Percentiles rank a stretch among this genome's conserved stretches.
Conservation (phyloP, 1,140 invertebrate species). For the Panagrolaimus sp. region DNA sequence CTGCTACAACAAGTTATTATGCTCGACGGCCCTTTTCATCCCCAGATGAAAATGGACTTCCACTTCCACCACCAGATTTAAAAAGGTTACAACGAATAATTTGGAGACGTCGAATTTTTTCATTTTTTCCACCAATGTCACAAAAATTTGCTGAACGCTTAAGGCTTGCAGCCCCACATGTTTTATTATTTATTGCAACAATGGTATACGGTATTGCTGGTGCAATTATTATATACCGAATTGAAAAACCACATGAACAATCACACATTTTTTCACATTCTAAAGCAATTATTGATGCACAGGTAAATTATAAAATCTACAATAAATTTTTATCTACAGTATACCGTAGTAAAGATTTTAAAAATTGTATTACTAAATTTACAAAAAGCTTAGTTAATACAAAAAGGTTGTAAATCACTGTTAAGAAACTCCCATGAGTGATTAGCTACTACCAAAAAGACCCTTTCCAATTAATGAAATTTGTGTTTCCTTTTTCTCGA, state of each 20-base stretch:
- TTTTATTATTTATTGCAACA: slow-evolving; percentile 32
- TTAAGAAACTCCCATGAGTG: too few species aligned
- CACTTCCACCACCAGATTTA: neutral
- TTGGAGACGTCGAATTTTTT: neutral
- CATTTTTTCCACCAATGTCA: slow-evolving; percentile 1
- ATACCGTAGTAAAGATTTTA: too few species aligned
- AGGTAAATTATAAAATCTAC: slow-evolving; percentile 33
- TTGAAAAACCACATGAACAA: slow-evolving; percentile 19
- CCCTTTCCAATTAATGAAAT: neutral
- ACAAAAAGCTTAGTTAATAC: too few species aligned
- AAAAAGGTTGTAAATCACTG: too few species aligned
- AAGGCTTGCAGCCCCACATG: slow-evolving; percentile 32
- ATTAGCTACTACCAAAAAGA: too few species aligned
- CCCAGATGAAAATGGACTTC: neutral
- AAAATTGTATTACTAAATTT: too few species aligned
- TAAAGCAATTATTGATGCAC: slow-evolving; percentile 30
- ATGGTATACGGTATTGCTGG: slow-evolving; percentile 37
- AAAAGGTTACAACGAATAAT: neutral
- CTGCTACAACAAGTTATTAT: too few species aligned
- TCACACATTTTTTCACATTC: slow-evolving; percentile 29
- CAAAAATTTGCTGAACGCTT: slow-evolving; percentile 20
- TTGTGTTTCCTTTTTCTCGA: neutral
- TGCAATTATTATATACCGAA: slow-evolving; percentile 24
- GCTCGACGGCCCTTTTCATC: too few species aligned
- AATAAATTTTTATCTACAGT: neutral